Conservation (phyloP, 2,113 vertebrate genomes). For the Larimichthys crocea region DNA sequence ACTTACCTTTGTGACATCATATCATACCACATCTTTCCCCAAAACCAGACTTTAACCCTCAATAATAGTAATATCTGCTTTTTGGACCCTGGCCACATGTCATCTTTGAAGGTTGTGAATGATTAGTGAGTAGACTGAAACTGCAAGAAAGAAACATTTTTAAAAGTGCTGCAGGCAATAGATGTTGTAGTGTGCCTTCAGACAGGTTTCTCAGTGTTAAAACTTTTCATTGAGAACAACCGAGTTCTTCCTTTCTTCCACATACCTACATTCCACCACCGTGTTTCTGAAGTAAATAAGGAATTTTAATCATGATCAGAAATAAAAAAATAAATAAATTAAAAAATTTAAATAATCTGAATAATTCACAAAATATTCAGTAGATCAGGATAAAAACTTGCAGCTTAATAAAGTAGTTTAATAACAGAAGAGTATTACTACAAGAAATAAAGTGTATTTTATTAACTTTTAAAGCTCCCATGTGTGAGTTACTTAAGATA, state of each 20-base stretch:
- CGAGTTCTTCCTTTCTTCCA: not conserved
- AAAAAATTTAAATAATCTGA: too few species aligned
- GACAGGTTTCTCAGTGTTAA: not conserved
- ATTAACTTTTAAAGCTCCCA: not conserved
- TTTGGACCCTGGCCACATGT: not conserved
- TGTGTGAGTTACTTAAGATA: not conserved
- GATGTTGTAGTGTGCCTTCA: not conserved
- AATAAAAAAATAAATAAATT: too few species aligned
- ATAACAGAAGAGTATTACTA: too few species aligned
- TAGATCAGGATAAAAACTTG: not conserved
- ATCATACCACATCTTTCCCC: constrained; percentile 48
- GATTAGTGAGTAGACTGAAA: not conserved
- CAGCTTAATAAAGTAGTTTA: too few species aligned
- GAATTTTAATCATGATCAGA: too few species aligned
- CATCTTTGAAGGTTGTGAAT: constrained; percentile 3
- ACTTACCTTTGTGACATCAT: constrained; percentile 51
- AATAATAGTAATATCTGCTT: not conserved
- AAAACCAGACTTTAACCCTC: not conserved
- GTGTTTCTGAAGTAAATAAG: not conserved
- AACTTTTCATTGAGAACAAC: not conserved
- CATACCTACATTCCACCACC: too few species aligned
- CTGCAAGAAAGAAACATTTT: not conserved
- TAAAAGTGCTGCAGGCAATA: not conserved
- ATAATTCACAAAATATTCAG: not conserved
- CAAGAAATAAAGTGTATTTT: not conserved